Evolutionary conservation across 2,888 invertebrate genomes (phyloP), one percentile per base, ranked within the genome.

Genomic region (Luffia ferchaultella): DNA sequence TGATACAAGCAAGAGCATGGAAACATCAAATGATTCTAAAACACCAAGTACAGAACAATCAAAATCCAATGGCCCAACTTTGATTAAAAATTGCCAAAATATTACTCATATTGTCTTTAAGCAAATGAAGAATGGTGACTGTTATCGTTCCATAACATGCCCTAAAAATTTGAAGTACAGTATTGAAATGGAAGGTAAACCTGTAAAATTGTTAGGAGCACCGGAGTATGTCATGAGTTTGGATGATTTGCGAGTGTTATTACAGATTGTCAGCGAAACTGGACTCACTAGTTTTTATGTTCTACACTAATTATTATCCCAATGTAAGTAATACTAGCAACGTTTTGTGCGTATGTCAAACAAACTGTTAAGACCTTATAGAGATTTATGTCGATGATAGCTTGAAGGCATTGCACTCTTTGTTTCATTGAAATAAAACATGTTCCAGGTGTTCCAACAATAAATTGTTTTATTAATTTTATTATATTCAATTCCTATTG

Each of bases 231-330:
- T 85, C 56, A 69, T 74, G 53, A 77, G 69, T 62, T 62, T 77
- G 63, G 82, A 78, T 58, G 85, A 85, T 59, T 66, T 85, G 57
- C 62, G 76, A 68, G 79, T 85, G 55, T 64, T 85, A 54, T 67
- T 85, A 59, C 78, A 85, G 65, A 85, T 85, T 61, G 83, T 85
- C 50, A 73, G 85, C 62, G 83, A 84, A 57, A 77, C 72, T 62
- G 70, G 75, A 60, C 62, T 79, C 52, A 65, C 68, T 54, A 78
- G 73, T 67, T 67, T 76, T 53, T 75, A 83, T 75, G 73, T 84
- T 50, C 64, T 72, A 56, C 70, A 76, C 60, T 75, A 65, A 64
- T 30, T 12, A 30, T 30, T 30, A n/a, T n/a, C n/a, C n/a, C n/a
- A n/a, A n/a, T n/a, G n/a, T n/a, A n/a, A n/a, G n/a, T n/a, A n/a